Evolutionary conservation across 2,113 vertebrate species (phyloP).

Genomic region (Colaptes auratus): DNA sequence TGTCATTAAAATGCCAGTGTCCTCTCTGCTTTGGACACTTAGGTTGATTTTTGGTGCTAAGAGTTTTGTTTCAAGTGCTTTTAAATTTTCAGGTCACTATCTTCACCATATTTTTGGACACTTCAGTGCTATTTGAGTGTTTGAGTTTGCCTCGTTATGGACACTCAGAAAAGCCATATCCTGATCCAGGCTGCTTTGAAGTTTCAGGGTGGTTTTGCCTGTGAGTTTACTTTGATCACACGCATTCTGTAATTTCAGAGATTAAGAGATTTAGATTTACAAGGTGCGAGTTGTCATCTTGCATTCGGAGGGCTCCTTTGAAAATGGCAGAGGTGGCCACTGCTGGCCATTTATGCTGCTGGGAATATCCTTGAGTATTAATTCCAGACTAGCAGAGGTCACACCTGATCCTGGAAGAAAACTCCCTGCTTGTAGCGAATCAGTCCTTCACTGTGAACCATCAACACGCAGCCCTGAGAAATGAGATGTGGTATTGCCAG

Average conservation of each 20-base stretch:
- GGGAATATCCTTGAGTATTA: not conserved
- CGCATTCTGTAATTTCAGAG: not conserved
- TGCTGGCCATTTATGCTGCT: fast-evolving
- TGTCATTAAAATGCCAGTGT: not conserved
- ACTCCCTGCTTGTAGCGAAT: not conserved
- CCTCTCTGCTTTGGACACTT: not conserved
- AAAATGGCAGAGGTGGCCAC: not conserved
- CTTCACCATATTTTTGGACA: not conserved
- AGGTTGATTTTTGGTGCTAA: not conserved
- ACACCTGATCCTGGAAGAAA: not conserved
- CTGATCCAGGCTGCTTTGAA: not conserved
- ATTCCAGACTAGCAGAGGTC: not conserved
- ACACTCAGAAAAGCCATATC: not conserved
- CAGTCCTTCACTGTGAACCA: not conserved
- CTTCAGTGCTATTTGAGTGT: not conserved
- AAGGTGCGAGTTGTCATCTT: not conserved
- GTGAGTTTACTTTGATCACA: not conserved
- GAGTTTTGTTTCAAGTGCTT: not conserved
- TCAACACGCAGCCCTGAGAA: not conserved
- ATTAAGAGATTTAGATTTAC: not conserved
- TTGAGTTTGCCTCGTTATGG: not conserved
- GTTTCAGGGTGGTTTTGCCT: not conserved
- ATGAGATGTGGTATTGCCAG: not conserved
- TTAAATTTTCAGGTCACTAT: not conserved
- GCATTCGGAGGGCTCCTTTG: not conserved